Evolutionary conservation across 2,113 vertebrate genomes (phyloP).

Genomic region (Podiceps cristatus): DNA sequence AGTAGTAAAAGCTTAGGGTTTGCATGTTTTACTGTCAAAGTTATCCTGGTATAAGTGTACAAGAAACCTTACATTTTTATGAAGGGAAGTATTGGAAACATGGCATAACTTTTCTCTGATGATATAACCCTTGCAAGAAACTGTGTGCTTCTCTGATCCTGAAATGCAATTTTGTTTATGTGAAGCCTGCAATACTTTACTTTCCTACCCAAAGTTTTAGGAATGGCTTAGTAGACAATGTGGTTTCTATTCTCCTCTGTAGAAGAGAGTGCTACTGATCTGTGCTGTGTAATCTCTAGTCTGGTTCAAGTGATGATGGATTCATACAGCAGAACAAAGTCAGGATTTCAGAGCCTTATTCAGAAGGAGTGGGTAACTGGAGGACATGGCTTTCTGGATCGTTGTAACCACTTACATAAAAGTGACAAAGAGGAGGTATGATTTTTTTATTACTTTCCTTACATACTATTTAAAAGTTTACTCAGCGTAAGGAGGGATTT

Average conservation of each 20-base stretch:
- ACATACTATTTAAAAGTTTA: background rate
- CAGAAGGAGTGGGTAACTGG: slow-evolving; percentile 90
- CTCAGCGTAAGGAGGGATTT: background rate
- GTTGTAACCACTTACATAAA: slow-evolving; percentile 86
- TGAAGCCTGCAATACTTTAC: background rate
- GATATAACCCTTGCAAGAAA: background rate
- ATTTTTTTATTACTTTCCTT: background rate
- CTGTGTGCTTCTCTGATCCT: background rate
- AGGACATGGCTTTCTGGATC: slow-evolving; percentile 86
- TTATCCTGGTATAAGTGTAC: fast-evolving
- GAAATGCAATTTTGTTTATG: background rate
- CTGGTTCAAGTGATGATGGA: slow-evolving; percentile 92
- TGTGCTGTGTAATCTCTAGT: slow-evolving; percentile 87
- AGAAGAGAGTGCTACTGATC: slow-evolving; percentile 87
- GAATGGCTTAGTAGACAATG: background rate
- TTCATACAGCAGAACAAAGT: slow-evolving; percentile 82
- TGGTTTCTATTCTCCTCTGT: background rate
- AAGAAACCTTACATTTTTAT: background rate
- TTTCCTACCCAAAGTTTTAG: background rate
- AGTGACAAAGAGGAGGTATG: slow-evolving; percentile 86
- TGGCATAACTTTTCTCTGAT: background rate
- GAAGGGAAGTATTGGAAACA: background rate
- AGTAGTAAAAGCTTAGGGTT: background rate
- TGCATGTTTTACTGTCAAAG: background rate
- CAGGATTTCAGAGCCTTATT: slow-evolving; percentile 88